Base-by-base conservation (phyloP, 2,113 vertebrate species). In the Cyrtonyx montezumae region DNA sequence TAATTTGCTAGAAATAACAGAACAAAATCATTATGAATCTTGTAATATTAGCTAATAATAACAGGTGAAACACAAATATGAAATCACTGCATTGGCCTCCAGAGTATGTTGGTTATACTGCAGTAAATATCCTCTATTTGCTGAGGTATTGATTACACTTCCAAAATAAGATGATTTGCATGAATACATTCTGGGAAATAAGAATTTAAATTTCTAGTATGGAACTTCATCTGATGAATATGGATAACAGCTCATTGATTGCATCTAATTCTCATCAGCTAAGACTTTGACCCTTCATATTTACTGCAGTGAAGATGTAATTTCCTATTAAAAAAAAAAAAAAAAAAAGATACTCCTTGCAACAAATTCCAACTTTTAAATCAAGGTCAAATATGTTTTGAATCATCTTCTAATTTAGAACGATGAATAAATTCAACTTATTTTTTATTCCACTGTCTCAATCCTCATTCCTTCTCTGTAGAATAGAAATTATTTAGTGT, bases 141-240 rank as follows among this genome's bases (percentile, higher is more conserved):
- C 61, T 75, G 40, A 90, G 11, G 13, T 78, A 95, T 95, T 96
- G 92, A 96, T 93, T 88, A 90, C 76, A 53, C 70, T 86, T 65
- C 43, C 73, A 86, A 94, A 88, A 91, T 85, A 86, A 95, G 95
- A 87, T 90, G 83, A 90, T 42, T 91, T 93, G 46, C 85, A 93
- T 94, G 46, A 94, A 93, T 84, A 83, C 65, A 75, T 94, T 94
- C 71, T 88, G 55, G 51, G 88, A 90, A 96, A 93, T n/a, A 91
- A 95, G 82, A 96, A 96, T 94, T 96, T 94, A 94, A 94, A 95
- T 94, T 94, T 95, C 87, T 85, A 58, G 81, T 89, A 37, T 87
- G 73, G 58, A 95, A 92, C 37, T 94, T 91, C 77, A 92, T 77
- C 66, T 95, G 87, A 93, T 94, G 89, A 92, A 95, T 95, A 94